Evolutionary conservation across 2,888 invertebrate genomes (phyloP), one percentile per base, ranked within the genome.

Genomic region (Eretmocerus hayati): DNA sequence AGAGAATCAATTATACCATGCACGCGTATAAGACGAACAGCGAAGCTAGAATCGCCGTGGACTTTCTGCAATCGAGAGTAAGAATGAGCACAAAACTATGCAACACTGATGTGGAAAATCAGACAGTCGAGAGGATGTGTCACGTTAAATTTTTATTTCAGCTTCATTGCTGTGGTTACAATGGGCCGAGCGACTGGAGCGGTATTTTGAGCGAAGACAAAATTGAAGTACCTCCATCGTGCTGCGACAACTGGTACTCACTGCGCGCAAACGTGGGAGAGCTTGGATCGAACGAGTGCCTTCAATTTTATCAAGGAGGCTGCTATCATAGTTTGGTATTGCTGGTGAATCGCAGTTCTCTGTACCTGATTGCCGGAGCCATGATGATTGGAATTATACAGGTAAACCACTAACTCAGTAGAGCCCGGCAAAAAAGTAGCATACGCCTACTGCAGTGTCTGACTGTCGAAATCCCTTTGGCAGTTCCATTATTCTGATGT

Each of bases 321-420:
- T 86, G 86, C 59, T 74, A 81, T 39, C 73, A 73, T 8, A 74
- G 79, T 42, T 75, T 87, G 57, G 72, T 76, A 42, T 76, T 76
- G 58, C 69, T 85, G 52, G 74, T 85, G n/a, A 77, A 80, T 57
- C 83, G 84, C 65, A 85, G 86, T 63, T 81, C 85, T 22, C 77
- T 85, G 46, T 72, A 87, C 43, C 71, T 87, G 52, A 85, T 83
- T 3, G 84, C 85, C 42, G 87, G 86, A 4, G 86, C 86, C 4
- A 75, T 85, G 60, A 85, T 86, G n/a, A 84, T 88, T 50, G 85
- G 85, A 6, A 81, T 87, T 60, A 85, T 88, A 54, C 87, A 88
- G 79, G 85, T 85, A 65, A 52, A 26, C 11, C 11, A 9, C 11
- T n/a, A n/a, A n/a, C n/a, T n/a, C n/a, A n/a, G n/a, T n/a, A n/a